These are phyloP conservation scores for Epizoanthus scotinus DNA, from an alignment of 92 coral and sea anemone species.

Conservation along the genomic window DNA sequence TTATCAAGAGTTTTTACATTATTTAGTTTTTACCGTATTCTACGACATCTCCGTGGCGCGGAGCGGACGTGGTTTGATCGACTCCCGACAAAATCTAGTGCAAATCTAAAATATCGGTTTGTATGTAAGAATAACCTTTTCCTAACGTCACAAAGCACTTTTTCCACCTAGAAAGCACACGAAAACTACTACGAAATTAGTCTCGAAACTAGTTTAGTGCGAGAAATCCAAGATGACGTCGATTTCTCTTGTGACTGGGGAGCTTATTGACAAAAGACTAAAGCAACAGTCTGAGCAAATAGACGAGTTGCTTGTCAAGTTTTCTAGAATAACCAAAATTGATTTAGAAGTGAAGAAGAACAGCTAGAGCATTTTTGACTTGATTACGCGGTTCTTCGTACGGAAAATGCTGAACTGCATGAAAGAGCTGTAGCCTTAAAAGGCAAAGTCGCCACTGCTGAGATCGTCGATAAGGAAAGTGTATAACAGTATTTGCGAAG, in stretches of 20 bases:
- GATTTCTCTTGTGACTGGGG: background rate
- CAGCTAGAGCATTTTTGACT: slow-evolving; percentile 26
- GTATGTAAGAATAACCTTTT: too few relatives aligned
- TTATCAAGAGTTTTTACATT: too few relatives aligned
- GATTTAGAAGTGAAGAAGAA: slow-evolving; percentile 30
- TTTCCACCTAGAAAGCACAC: too few relatives aligned
- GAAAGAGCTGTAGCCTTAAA: background rate
- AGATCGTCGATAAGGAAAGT: slow-evolving; percentile 10
- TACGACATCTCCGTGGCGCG: too few relatives aligned
- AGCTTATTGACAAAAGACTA: slow-evolving; percentile 15
- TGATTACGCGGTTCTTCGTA: slow-evolving; percentile 17
- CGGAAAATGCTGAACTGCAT: slow-evolving; percentile 5
- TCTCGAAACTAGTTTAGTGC: background rate
- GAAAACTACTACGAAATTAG: too few relatives aligned
- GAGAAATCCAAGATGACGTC: background rate
- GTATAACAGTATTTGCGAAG: slow-evolving; percentile 35
- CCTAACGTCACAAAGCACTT: too few relatives aligned
- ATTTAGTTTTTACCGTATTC: too few relatives aligned
- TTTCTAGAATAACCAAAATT: background rate
- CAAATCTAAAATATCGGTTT: too few relatives aligned
- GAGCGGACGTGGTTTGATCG: too few relatives aligned
- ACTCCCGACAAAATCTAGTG: too few relatives aligned
- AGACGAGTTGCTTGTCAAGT: slow-evolving; percentile 11
- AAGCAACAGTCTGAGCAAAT: slow-evolving; percentile 36
- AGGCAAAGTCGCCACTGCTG: background rate